Conservation (phyloP, 2,888 invertebrate genomes). For the Pachliopta kotzebuea region DNA sequence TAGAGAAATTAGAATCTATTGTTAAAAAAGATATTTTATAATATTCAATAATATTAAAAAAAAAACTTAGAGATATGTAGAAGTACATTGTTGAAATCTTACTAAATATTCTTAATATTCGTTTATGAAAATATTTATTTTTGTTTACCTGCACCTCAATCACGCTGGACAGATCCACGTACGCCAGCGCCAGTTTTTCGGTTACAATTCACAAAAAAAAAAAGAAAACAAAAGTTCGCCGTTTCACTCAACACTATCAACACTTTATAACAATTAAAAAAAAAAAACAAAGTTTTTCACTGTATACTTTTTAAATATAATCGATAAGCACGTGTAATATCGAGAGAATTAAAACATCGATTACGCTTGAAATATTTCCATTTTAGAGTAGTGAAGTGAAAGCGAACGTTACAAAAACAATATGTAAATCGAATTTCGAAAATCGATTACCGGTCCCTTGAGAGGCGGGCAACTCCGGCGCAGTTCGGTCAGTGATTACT, state of each 20-base stretch:
- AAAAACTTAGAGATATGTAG: too few relatives aligned
- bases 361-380: constrained; percentile 10
- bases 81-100: neutral
- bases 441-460: constrained; percentile 68
- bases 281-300: neutral
- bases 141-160: constrained; percentile 86
- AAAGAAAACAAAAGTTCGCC: constrained; percentile 5
- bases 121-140: neutral
- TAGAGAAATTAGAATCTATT: too few relatives aligned
- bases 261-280: constrained; percentile 3
- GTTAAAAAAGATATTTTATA: too few relatives aligned
- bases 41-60: too few relatives aligned
- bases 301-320: neutral
- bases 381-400: constrained; percentile 44
- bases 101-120: neutral
- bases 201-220: constrained; percentile 49
- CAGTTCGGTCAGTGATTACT: constrained; percentile 66
- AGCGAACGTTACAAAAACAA: constrained; percentile 52
- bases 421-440: constrained; percentile 58
- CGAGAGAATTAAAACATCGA: constrained; percentile 20
- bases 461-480: constrained; percentile 61
- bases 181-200: constrained; percentile 84
- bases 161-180: constrained; percentile 88
- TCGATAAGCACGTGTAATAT: constrained; percentile 2
- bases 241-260: constrained; percentile 21